Base-by-base conservation (phyloP, 2,888 invertebrate species). In the Hydropsyche betteni region DNA sequence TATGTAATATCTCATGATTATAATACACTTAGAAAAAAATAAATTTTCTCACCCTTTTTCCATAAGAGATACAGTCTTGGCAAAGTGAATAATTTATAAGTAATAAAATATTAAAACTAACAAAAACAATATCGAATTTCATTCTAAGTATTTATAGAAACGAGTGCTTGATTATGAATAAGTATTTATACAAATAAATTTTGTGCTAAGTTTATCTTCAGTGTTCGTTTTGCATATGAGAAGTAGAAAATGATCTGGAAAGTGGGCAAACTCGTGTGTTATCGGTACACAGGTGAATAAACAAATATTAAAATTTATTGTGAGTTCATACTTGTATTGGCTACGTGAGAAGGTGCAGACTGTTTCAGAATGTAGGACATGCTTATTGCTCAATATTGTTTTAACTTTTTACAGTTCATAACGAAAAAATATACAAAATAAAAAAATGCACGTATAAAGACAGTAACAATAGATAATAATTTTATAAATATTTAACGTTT, bases 21-120 rank as follows among this genome's bases (percentile, higher is more conserved):
- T 55, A 36, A 7, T 14, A 33, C 55, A 69, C 33, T 36, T 16
- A 38, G 16, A 72, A 51, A 55, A 14, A 52, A 34, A 36, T 4
- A 69, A 72, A 58, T 14, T 68, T 12, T 68, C 72, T 72, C 68
- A 78, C 78, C 44, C 61, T 55, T 36, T 64, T 74, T 12, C 78
- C 76, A 69, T 74, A 78, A 38, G 61, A 44, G 53, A 78, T 69
- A 24, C 78, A 78, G 33, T 78, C 78, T 61, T 78, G 78, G 12
- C 38, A 4, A 24, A 38, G 5, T 4, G 16, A 7, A 38, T 34
- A n/a, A 2, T 12, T 36, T 12, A 68, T 68, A 12, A 68, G 10
- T 16, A 14, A 16, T 44, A 44, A 44, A 44, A 44, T 44, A 44
- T 44, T 44, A 10, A 44, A 44, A 44, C 44, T 44, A 10, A 44